Conservation (phyloP, 2,888 invertebrate genomes). For the Acronicta aceris region DNA sequence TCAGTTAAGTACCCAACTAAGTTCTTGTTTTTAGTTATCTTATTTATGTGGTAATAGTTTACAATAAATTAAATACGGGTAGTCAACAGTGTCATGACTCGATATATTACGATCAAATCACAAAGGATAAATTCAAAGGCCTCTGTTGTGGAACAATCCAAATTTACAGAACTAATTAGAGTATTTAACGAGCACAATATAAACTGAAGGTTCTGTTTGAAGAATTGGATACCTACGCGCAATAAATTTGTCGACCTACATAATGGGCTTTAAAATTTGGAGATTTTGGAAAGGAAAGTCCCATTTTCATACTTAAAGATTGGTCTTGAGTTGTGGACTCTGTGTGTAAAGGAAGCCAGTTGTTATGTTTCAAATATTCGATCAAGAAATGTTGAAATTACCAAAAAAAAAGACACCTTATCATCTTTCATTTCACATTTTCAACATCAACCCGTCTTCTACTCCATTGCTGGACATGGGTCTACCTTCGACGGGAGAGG, state of each 20-base stretch:
- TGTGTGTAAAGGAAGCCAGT: too few relatives aligned
- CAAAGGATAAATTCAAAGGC: conserved; percentile 27
- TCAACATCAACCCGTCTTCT: too few relatives aligned
- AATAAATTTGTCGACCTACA: conserved; percentile 21
- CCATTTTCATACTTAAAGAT: conserved; percentile 4
- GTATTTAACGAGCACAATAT: conserved; percentile 32
- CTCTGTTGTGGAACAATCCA: conserved; percentile 21
- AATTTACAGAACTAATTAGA: conserved; percentile 41
- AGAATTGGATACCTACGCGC: conserved; percentile 19
- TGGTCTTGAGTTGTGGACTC: conserved; percentile 22
- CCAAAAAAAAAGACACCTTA: too few relatives aligned
- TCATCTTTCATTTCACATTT: too few relatives aligned
- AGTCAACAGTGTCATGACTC: conserved; percentile 32
- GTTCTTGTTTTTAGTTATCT: conserved; percentile 17
- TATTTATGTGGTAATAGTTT: conserved; percentile 29
- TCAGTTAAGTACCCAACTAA: conserved; percentile 19
- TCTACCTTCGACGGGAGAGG: too few relatives aligned
- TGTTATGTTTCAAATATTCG: too few relatives aligned
- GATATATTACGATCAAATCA: conserved; percentile 33
- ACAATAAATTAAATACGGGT: conserved; percentile 41
- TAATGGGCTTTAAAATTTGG: conserved; percentile 28
- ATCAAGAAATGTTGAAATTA: too few relatives aligned
- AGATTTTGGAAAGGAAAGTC: conserved; percentile 18
- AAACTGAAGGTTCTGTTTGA: conserved; percentile 24
- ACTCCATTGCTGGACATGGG: too few relatives aligned